These are phyloP conservation scores for Eudyptes chrysolophus DNA, from an alignment of 2,113 vertebrate genomes.

Conservation along the genomic window DNA sequence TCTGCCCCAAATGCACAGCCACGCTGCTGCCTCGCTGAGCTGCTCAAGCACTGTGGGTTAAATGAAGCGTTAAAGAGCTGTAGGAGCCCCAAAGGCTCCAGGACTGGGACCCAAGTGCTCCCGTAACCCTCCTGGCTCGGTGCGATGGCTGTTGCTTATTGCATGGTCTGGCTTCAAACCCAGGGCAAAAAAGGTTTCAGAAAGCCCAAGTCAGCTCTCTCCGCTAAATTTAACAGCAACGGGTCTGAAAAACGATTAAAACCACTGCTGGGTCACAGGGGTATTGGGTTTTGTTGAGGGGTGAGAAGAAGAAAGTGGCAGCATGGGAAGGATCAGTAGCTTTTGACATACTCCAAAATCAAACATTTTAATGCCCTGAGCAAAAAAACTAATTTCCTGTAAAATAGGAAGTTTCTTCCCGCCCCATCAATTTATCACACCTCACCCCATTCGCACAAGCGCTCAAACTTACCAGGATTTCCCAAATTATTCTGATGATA, in stretches of 20 bases:
- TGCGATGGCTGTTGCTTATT: fast-evolving
- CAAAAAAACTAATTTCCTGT: fast-evolving
- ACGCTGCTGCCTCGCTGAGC: background rate
- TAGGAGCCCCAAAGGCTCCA: background rate
- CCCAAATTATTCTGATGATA: background rate
- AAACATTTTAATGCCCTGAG: fast-evolving
- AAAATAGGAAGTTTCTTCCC: background rate
- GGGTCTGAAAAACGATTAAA: background rate
- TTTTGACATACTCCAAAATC: background rate
- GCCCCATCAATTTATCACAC: background rate
- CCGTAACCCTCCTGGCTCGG: fast-evolving
- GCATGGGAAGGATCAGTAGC: fast-evolving
- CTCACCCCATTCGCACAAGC: fast-evolving
- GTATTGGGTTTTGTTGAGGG: too few relatives aligned
- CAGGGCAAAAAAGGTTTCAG: fast-evolving
- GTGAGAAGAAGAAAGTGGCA: background rate
- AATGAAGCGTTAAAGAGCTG: fast-evolving
- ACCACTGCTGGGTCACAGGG: too few relatives aligned
- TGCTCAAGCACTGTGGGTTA: background rate
- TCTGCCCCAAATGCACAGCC: background rate
- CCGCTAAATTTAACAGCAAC: fast-evolving
- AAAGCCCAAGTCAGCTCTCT: background rate
- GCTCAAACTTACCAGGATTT: fast-evolving
- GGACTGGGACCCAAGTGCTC: too few relatives aligned
- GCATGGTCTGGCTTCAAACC: background rate